These are phyloP conservation scores for Drosophila setifemur DNA, from an alignment of 1,140 invertebrate genomes.

Conservation along the genomic window DNA sequence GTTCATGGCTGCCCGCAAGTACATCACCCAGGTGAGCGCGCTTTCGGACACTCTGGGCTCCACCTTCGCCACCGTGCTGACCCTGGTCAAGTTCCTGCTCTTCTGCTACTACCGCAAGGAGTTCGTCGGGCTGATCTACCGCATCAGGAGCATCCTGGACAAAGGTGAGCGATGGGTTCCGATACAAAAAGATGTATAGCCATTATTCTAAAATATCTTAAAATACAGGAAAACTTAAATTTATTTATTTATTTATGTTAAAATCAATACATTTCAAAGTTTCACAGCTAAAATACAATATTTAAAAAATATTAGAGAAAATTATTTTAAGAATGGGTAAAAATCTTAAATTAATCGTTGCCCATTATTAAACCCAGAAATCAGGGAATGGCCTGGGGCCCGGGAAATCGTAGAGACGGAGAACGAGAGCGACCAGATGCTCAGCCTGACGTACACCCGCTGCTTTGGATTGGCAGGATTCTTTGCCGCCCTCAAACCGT, in stretches of 20 bases:
- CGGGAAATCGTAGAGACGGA: constrained; percentile 45
- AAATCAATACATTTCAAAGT: no score
- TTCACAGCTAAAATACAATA: no score
- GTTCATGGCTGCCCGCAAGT: constrained; percentile 20
- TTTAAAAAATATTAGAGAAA: no score
- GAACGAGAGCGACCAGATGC: constrained; percentile 52
- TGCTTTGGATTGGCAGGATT: constrained; percentile 42
- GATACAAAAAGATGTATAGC: no score
- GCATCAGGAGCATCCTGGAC: constrained; percentile 45
- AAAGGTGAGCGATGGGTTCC: constrained; percentile 34
- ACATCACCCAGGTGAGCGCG: constrained; percentile 51
- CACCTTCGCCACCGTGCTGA: constrained; percentile 39
- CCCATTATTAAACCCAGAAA: no score
- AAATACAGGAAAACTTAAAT: no score
- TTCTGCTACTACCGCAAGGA: constrained; percentile 52
- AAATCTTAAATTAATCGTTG: no score
- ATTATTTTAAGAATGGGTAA: no score
- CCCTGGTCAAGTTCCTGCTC: constrained; percentile 42
- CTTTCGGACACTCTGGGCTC: constrained; percentile 59
- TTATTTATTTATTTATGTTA: no score
- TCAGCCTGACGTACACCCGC: constrained; percentile 52
- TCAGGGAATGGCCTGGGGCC: constrained; percentile 24
- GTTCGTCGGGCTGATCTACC: constrained; percentile 49
- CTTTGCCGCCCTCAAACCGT: constrained; percentile 53
- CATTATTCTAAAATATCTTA: no score